phyloP scores from a whole-genome alignment of 2,113 vertebrate species.

The Embiotoca jacksoni region DNA sequence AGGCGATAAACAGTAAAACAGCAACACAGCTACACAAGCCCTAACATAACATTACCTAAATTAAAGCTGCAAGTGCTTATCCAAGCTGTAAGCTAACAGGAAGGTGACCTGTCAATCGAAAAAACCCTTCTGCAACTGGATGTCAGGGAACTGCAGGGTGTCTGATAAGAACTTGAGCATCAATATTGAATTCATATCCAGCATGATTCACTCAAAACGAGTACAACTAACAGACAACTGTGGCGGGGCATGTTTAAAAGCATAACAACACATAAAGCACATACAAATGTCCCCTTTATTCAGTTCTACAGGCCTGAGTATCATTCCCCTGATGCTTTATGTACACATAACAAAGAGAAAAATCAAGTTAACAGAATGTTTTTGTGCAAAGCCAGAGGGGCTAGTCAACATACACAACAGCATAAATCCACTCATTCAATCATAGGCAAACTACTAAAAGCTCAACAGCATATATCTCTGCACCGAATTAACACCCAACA shows the following conservation, averaged over 20 bases:
- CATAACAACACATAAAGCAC: not conserved
- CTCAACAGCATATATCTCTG: too few relatives aligned
- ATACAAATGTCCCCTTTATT: too few relatives aligned
- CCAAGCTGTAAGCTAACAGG: not conserved
- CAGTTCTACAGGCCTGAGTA: too few relatives aligned
- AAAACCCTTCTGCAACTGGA: not conserved
- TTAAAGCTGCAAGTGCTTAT: not conserved
- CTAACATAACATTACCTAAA: too few relatives aligned
- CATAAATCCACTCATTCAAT: too few relatives aligned
- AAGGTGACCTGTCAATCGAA: conserved; percentile 18
- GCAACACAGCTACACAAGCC: not conserved
- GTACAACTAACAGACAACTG: not conserved
- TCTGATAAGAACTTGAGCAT: not conserved
- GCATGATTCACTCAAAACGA: not conserved
- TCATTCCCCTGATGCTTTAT: too few relatives aligned
- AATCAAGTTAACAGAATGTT: too few relatives aligned
- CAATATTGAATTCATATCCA: not conserved
- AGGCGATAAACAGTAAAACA: not conserved
- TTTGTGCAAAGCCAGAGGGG: too few relatives aligned
- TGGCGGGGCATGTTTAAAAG: not conserved
- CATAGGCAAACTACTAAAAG: too few relatives aligned
- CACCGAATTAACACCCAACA: too few relatives aligned
- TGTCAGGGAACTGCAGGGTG: not conserved
- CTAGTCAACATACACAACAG: too few relatives aligned
- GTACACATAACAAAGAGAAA: too few relatives aligned